Base-by-base conservation (phyloP, 2,888 invertebrate species). In the Tridacna gigas region DNA sequence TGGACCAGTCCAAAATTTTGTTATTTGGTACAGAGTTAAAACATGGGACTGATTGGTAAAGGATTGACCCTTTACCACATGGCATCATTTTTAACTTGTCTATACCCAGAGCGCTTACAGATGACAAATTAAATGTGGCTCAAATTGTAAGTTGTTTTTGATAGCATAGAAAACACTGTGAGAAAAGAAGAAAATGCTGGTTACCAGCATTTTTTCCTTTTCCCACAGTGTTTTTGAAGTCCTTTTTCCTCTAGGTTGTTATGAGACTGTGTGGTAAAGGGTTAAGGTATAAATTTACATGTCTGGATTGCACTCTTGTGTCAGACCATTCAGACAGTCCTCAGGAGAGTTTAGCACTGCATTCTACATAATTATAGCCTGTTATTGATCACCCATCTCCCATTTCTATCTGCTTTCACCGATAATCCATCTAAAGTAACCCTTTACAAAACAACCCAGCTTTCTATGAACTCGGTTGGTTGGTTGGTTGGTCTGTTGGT, bases 191-290 rank as follows among this genome's bases (percentile, higher is more conserved):
- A 65, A 65, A 20, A 22, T 65, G 65, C 65, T 65, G 22, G 22
- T 65, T 65, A 65, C 25, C 13, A 65, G 65, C 65, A 65, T n/a
- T 65, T 65, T 65, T 18, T 65, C 25, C 65, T 65, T 65, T 65
- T 65, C 22, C 65, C 20, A 65, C 65, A 65, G 25, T 65, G 65
- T 65, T 65, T 65, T 22, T 9, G 4, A 20, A 25, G 12, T 4
- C 3, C 22, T n/a, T 65, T 9, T 65, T 13, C 4, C 18, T 22
- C 65, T 7, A 4, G 25, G 65, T 1, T 4, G 65, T 65, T 13
- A 65, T 7, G 65, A 15, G 18, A 65, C 12, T 65, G 1, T 65
- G 3, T 65, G 65, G 65, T 65, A 12, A 65, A 22, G 65, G 65
- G 4, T 22, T 65, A 65, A 7, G 22, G 25, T 2, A 20, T 20